Evolutionary conservation across 2,888 invertebrate genomes (phyloP).

Genomic region (Graphium colonna): DNA sequence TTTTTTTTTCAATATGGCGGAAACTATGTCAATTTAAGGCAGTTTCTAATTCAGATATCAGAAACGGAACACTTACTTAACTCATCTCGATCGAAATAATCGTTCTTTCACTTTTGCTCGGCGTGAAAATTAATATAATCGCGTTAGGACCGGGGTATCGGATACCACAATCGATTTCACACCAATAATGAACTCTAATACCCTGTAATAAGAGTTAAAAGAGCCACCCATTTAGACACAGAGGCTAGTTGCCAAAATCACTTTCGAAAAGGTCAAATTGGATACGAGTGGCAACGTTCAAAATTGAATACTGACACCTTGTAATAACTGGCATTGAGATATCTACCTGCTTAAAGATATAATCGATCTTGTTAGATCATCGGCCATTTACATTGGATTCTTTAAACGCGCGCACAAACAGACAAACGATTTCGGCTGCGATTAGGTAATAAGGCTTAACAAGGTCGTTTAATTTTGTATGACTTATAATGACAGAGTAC

Average conservation of each 20-base stretch:
- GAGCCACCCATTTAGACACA: not conserved
- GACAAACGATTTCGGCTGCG: no score
- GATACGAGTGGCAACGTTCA: slow-evolving; percentile 15
- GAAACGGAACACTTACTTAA: slow-evolving; percentile 12
- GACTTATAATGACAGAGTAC: no score
- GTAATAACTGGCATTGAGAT: slow-evolving; percentile 17
- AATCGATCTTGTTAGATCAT: slow-evolving; percentile 7
- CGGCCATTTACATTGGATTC: not conserved
- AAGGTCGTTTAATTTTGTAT: no score
- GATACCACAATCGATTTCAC: slow-evolving; percentile 2
- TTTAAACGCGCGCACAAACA: no score
- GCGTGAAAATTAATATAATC: slow-evolving; percentile 20
- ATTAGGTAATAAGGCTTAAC: no score
- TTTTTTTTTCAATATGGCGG: no score
- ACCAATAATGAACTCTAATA: slow-evolving; percentile 1
- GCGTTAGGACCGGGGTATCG: slow-evolving; percentile 12
- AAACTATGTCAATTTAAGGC: no score
- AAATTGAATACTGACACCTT: slow-evolving; percentile 16
- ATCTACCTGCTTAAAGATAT: slow-evolving; percentile 8
- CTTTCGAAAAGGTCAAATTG: slow-evolving; percentile 28
- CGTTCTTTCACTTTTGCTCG: slow-evolving; percentile 12
- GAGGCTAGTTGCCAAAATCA: slow-evolving; percentile 15
- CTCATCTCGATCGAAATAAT: slow-evolving; percentile 15
- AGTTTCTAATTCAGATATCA: slow-evolving; percentile 10
- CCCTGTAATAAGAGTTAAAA: not conserved